These are phyloP conservation scores for Falco columbarius DNA, from an alignment of 2,797 vertebrate genomes.

Conservation along the genomic window DNA sequence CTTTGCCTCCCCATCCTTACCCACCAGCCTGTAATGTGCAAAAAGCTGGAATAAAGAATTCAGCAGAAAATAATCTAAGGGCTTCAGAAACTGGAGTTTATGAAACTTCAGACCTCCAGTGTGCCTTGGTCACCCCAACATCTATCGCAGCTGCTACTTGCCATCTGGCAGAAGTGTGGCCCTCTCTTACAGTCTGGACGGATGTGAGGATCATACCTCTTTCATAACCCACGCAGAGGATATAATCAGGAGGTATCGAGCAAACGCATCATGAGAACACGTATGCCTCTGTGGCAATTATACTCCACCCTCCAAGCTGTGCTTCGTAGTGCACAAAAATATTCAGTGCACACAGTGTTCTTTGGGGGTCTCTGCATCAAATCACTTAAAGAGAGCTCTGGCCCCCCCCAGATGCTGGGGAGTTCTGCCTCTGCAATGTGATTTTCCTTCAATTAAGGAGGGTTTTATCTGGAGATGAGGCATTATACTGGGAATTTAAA, in stretches of 20 bases:
- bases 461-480: background rate
- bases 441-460: background rate
- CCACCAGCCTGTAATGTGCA: rapidly evolving
- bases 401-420: no score
- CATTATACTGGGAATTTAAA: background rate
- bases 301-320: background rate
- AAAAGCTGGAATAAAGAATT: background rate
- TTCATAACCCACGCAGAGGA: background rate
- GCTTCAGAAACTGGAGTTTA: background rate
- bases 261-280: background rate
- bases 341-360: background rate
- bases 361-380: background rate
- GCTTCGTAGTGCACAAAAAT: background rate
- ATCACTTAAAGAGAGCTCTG: background rate
- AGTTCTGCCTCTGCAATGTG: background rate
- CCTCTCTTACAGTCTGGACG: background rate
- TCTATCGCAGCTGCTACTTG: background rate
- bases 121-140: background rate
- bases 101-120: background rate
- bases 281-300: background rate
- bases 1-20: background rate
- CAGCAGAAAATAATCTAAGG: background rate
- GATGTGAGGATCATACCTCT: background rate
- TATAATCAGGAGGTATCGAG: background rate
- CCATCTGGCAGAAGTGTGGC: background rate